Evolutionary conservation across 2,888 invertebrate genomes (phyloP), one percentile per base, ranked within the genome.

Genomic region (Oxycera nigricornis): DNA sequence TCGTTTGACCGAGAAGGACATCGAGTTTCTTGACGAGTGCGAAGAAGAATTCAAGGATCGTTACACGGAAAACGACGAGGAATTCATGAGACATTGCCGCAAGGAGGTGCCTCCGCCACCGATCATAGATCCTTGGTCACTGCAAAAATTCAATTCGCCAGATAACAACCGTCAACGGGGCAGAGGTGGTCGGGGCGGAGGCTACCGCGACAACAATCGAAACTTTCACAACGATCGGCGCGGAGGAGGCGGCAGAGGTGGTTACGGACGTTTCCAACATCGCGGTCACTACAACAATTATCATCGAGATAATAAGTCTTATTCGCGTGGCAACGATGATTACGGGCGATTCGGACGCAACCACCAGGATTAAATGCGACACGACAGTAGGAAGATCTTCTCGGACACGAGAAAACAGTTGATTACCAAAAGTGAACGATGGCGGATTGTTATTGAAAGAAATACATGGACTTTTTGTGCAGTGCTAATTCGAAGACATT

Each of bases 21-120:
- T 87, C 70, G 87, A 88, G 59, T 91, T 91, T 79, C 80, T 91
- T 70, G 87, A 86, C 3, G 86, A 88, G 80, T 91, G 90, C 80
- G 91, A 91, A 79, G 87, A 88, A 75, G 89, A 90, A 80, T 88
- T 91, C 65, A 87, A 88, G 78, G 83, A 88, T 75, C 88, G 91
- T 77, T 91, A 86, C 79, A 90, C 91, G 41, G 88, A 89, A 35
- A 86, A 88, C 6, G 91, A 92, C 84, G 85, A 85, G 59, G 89
- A 89, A 70, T 92, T 89, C 80, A 87, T 89, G 86, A 83, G 82
- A 28, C 81, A 86, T 24, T 84, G 82, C 65, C 80, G 83, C 2
- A 86, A 85, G 76, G 82, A 85, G 14, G 83, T 86, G 20, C 80
- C 82, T 1, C 86, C 86, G 9, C 91, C 91, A 2, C 91, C 91